Base-by-base conservation (phyloP, 1,140 invertebrate species). In the Listronotus oregonensis region DNA sequence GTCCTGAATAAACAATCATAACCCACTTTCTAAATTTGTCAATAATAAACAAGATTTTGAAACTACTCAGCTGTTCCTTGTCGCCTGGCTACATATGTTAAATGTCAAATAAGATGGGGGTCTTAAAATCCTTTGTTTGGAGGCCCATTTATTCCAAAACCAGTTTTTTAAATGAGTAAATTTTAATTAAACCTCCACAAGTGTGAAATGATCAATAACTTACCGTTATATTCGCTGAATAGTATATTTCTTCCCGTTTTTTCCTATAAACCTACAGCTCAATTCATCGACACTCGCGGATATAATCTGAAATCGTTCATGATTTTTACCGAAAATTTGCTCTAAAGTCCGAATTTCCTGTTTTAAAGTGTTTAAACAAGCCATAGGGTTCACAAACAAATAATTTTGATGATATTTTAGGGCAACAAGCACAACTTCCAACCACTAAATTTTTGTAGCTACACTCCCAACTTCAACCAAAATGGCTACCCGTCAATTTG, bases 221-320 rank as follows among this genome's bases (percentile, higher is more conserved):
- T 85, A 96, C 94, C 80, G 95, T 98, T 81, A 98, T 97, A 84
- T 98, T 98, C 62, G 96, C 96, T 96, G 95, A 77, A 98, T 97
- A 80, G 95, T 93, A 80, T 95, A 96, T 84, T 93, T 92, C 82
- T 95, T 95, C 75, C 94, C 94, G 85, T 90, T 93, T 83, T 88
- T 91, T 78, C 91, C 91, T 82, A 98, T 89, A 85, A 99, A 99
- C 81, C 92, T 90, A 87, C 95, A 98, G 76, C 92, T 93, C 73
- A 99, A 85, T 85, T 99, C 97, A 83, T 99, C 96, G 74, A 99
- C 94, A 86, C 94, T 96, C 74, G 96, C 96, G 78, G 93, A 91
- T 81, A 96, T 88, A 82, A 97, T 93, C 86, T 96, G 94, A 90
- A 98, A 98, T 78, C 95, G 86, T 82, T 97, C 93, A 88, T 98